Evolutionary conservation across 2,113 vertebrate genomes (phyloP), one percentile per base, ranked within the genome.

Genomic region (Lasiurus cinereus): DNA sequence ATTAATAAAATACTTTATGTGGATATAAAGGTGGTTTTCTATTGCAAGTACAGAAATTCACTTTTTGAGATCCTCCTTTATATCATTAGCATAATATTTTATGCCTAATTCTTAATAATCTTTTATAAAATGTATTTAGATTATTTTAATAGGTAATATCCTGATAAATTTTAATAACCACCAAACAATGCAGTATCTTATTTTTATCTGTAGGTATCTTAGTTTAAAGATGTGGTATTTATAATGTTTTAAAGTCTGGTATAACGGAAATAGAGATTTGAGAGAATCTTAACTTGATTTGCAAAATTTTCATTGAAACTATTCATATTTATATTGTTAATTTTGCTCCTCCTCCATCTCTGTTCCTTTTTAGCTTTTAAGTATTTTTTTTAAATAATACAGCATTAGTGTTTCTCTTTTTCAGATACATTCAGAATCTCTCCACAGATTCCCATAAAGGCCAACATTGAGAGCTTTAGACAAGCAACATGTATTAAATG

Each of bases 1-100:
- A 70, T 13, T 67, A 90, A 69, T 36, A 91, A n/a, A 91, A 50
- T 95, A 73, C 11, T 92, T 89, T 33, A 27, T 78, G 6, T 10
- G 8, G 4, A 54, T 16, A 64, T 13, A 83, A 74, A 54, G 13
- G 31, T 62, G 2, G 31, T 64, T 2, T 21, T 56, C 4, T 39
- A 67, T 9, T 86, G 33, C 16, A 72, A 89, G 83, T 56, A 77
- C 6, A 74, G 1, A 78, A 69, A 64, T 64, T 77, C 7, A 24
- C 11, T 77, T 93, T 48, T 46, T 94, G 9, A 87, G 13, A 50
- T 66, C 24, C 22, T 36, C 18, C 36, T 85, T 64, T 84, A 22
- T 52, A 67, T 33, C 21, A 66, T 21, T 52, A 18, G 5, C n/a
- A 67, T 31, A 11, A 3, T 43, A 70, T 90, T 54, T 56, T 73